Evolutionary conservation across 2,888 invertebrate species (phyloP), one percentile per base, ranked within the genome.

Genomic region (Slavum lentiscoides): DNA sequence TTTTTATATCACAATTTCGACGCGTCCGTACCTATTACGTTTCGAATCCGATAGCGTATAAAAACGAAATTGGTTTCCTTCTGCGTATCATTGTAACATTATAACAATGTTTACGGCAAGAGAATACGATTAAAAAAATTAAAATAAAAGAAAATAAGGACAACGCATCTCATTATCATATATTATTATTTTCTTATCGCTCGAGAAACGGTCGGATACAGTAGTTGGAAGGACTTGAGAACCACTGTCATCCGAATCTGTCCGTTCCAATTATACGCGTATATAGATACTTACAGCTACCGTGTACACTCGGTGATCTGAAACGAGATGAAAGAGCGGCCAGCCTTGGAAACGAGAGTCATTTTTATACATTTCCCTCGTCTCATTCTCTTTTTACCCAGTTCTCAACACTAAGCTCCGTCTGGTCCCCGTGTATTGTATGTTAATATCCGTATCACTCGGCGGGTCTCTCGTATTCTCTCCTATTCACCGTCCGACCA

Each of bases 281-380:
- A 11, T 43, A 30, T 30, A 30, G 30, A 30, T 4, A 30, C 30
- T 30, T 30, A 30, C 30, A 30, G 13, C 53, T 67, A 39, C 43
- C 19, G 23, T 68, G 64, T 62, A 37, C 64, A 30, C 21, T 37
- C 62, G 62, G 37, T 55, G 53, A 70, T 77, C 69, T 39, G 61
- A 70, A 62, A 77, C 77, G 39, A 69, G 69, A 77, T 62, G 62
- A 70, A 77, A 69, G 53, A 77, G 53, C 58, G 37, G n/a, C 58
- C 61, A 69, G 76, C 76, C 76, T 77, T 77, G 76, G 76, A 69
- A 53, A 69, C 11, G 69, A 77, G 69, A 77, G 62, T 53, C 37
- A 62, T 70, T 77, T 77, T 61, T 49, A 43, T 58, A 66, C 21
- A n/a, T 30, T 69, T 62, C 17, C 69, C 11, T 9, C 1, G 13